Evolutionary conservation across 2,797 vertebrate genomes (phyloP), one percentile per base, ranked within the genome.

Genomic region (Macropodus opercularis): DNA sequence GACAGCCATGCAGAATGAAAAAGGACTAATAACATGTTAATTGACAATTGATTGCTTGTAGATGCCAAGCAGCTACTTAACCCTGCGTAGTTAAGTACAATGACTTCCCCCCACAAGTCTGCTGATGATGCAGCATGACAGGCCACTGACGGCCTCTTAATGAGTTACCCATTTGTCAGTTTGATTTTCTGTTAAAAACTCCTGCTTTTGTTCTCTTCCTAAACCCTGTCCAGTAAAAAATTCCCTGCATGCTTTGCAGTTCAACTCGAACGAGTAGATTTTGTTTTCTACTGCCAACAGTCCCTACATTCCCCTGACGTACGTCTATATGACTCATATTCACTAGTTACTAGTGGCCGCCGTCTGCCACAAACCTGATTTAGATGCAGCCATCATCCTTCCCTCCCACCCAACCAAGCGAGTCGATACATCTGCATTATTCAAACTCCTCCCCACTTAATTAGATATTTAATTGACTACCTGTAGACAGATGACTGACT

Each of bases 391-490:
- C 67, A 75, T 83, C 68, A 72, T 65, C 61, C 61, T 56, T 72
- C 58, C 68, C 75, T 71, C 69, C 72, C 75, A 46, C 73, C 62
- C 80, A 50, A 59, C 58, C 77, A 67, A 57, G 69, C 73, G 63
- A 69, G 87, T 92, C 92, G 86, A 92, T 93, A 91, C 69, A 58
- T 81, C 81, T 91, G 85, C 88, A 91, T 91, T 92, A 92, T 92
- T 92, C 86, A 92, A 90, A 89, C 84, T 88, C 85, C 85, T 87
- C 84, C 89, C 84, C 79, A 89, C 87, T 92, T 91, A 90, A 92
- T 92, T 92, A 91, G 84, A 91, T 90, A 91, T 91, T 90, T 92
- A 92, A 93, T 91, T 91, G 91, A 92, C 88, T 89, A 91, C 85
- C 86, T 89, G 87, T 83, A 85, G 85, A 87, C 77, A 73, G 84